Percentiles rank a stretch among this genome's conserved stretches.
Evolutionary conservation across 2,888 invertebrate genomes (phyloP).

Genomic region (Congeria kusceri): DNA sequence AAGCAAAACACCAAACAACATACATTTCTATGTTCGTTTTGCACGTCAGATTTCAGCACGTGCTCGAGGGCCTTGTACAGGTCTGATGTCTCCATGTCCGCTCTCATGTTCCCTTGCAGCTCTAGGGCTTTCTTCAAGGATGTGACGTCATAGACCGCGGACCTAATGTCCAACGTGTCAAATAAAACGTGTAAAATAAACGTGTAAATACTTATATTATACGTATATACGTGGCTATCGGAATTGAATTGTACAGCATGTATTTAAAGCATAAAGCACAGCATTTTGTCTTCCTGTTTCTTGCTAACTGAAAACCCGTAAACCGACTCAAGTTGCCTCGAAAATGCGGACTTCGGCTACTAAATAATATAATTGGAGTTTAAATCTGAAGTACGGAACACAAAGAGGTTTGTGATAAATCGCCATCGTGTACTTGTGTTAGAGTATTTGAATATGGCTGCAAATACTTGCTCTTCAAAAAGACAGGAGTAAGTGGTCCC

Average conservation of each 20-base stretch:
- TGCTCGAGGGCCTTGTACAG: conserved; percentile 42
- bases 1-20: neutral
- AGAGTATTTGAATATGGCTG: neutral
- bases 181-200: neutral
- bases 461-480: conserved; percentile 67
- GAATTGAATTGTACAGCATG: too few species aligned
- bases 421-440: neutral
- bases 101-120: conserved; percentile 35
- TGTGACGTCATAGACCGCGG: conserved; percentile 35
- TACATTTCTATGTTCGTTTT: neutral
- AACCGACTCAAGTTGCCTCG: too few species aligned
- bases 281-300: too few species aligned
- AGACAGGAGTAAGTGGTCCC: conserved; percentile 69
- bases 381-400: neutral
- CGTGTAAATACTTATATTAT: too few species aligned
- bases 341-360: too few species aligned
- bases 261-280: too few species aligned
- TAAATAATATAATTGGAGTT: neutral
- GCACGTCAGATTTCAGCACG: conserved; percentile 23
- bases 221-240: too few species aligned
- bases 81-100: conserved; percentile 61
- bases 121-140: conserved; percentile 41
- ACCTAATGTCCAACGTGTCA: conserved; percentile 16
- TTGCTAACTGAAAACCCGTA: too few species aligned
- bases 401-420: neutral